Conservation (phyloP, 1,140 invertebrate genomes). For the Diuraphis noxia region DNA sequence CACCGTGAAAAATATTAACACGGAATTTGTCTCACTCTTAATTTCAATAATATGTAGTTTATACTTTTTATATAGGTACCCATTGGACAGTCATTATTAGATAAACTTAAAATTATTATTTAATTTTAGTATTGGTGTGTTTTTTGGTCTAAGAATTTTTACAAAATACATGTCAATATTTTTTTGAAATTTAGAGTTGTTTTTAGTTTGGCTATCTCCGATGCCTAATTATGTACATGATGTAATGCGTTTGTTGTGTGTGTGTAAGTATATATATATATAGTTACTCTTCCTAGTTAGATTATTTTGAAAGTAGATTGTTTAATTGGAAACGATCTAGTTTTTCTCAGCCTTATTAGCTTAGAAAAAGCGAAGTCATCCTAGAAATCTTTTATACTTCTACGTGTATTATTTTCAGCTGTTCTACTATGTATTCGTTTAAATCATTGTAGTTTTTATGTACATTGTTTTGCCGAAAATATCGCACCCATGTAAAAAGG, state of each 20-base stretch:
- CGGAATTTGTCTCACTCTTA: neutral
- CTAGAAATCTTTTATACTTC: neutral
- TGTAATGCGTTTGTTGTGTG: neutral
- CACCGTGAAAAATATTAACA: neutral
- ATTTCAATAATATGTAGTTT: neutral
- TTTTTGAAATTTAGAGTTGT: neutral
- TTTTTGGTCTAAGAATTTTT: neutral
- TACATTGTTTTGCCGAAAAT: constrained; percentile 25
- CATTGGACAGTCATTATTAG: neutral
- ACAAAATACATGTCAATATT: neutral
- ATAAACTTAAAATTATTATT: neutral
- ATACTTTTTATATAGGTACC: neutral
- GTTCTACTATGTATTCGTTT: neutral
- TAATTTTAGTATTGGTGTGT: neutral
- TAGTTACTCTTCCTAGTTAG: neutral
- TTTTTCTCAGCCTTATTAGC: neutral
- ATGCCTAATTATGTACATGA: neutral
- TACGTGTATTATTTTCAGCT: neutral
- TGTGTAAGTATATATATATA: neutral
- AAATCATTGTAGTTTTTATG: neutral
- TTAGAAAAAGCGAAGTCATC: neutral
- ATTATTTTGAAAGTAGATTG: neutral
- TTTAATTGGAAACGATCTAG: neutral
- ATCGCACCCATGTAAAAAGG: constrained; percentile 34
- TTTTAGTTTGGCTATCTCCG: neutral